Percentiles rank a stretch among this genome's conserved stretches.
Evolutionary conservation across 2,888 invertebrate genomes (phyloP).

Genomic region (Achlya flavicornis): DNA sequence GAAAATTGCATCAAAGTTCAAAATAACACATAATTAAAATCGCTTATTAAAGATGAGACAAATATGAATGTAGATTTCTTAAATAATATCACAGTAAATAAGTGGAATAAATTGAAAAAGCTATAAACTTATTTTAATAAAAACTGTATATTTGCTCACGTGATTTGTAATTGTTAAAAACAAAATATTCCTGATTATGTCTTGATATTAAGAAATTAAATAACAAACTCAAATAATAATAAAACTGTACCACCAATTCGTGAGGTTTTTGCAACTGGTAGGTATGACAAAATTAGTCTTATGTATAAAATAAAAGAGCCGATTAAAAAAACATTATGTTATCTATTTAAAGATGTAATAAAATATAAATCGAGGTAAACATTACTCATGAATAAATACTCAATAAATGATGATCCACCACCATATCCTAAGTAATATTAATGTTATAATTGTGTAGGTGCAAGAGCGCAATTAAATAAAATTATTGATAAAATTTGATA

Average conservation of each 20-base stretch:
- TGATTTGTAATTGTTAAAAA: neutral
- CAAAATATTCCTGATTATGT: neutral
- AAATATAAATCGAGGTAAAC: conserved; percentile 65
- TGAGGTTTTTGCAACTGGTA: too few relatives aligned
- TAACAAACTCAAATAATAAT: conserved; percentile 31
- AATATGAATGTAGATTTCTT: neutral
- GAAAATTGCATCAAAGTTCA: conserved; percentile 19
- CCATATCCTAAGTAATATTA: conserved; percentile 67
- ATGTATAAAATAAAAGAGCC: too few relatives aligned
- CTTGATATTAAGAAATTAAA: conserved; percentile 27
- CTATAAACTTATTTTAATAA: neutral
- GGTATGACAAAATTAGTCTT: too few relatives aligned
- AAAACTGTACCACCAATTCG: too few relatives aligned
- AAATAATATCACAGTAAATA: neutral
- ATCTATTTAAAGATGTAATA: conserved; percentile 22
- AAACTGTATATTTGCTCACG: neutral
- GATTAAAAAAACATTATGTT: too few relatives aligned
- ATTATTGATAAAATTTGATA: conserved; percentile 26
- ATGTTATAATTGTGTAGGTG: conserved; percentile 53
- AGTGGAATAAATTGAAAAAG: neutral
- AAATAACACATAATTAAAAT: conserved; percentile 9
- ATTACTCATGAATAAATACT: conserved; percentile 67
- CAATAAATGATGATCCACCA: conserved; percentile 69
- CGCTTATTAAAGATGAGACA: neutral
- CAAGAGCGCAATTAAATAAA: conserved; percentile 36